A percentile compares a stretch with the other conserved stretches of the same genome.
These are phyloP conservation scores for Silurus lanzhouensis DNA, from an alignment of 2,797 vertebrate species.

Conservation along the genomic window DNA sequence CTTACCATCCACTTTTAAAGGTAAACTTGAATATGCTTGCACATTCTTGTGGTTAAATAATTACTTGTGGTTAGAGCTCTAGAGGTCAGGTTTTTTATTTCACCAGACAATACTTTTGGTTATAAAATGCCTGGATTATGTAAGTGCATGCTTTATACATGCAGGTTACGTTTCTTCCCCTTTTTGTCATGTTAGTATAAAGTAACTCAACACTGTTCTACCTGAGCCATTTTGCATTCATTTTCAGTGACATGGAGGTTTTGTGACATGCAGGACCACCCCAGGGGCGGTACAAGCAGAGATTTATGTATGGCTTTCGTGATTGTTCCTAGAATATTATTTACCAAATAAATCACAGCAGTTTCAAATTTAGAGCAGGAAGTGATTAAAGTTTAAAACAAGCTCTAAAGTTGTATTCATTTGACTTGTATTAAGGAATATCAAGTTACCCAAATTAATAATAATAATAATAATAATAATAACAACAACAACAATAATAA, in stretches of 20 bases:
- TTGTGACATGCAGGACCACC: not conserved
- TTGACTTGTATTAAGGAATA: not conserved
- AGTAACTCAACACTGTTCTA: not conserved
- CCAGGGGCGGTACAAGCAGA: not conserved
- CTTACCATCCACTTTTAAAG: not conserved
- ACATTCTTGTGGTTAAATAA: not conserved
- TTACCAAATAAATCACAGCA: not conserved
- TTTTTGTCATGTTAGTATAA: not conserved
- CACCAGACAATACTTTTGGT: not conserved
- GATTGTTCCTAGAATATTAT: not conserved
- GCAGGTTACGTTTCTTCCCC: not conserved
- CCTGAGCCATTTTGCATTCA: no score
- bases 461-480: no score
- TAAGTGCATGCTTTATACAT: not conserved
- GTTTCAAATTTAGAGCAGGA: not conserved
- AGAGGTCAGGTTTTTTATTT: not conserved
- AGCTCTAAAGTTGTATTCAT: not conserved
- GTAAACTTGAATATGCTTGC: not conserved
- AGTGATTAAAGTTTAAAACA: not conserved
- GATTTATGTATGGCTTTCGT: not conserved
- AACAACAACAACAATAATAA: not conserved
- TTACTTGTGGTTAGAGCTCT: not conserved
- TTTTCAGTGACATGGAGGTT: not conserved
- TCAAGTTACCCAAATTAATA: not conserved
- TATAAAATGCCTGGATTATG: not conserved